These are phyloP conservation scores for Urocyon cinereoargenteus DNA, from an alignment of 2,797 vertebrate genomes.

Conservation along the genomic window DNA sequence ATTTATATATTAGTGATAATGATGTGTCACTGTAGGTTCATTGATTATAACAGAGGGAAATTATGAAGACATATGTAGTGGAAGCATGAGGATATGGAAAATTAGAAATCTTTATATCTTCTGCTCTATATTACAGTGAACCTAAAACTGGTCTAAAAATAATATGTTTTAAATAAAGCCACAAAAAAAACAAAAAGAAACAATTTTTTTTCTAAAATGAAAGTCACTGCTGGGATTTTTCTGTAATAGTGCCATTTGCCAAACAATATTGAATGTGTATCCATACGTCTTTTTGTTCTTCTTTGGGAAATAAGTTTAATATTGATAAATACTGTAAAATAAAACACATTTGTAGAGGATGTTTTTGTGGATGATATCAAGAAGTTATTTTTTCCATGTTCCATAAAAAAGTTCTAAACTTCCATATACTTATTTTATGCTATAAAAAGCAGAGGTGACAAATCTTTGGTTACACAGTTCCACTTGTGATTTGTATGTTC, in stretches of 20 bases:
- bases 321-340: constrained; percentile 2
- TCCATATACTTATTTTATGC: background rate
- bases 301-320: background rate
- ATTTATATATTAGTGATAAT: too few relatives aligned
- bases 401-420: background rate
- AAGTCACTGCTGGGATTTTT: background rate
- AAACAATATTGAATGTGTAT: background rate
- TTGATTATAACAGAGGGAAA: background rate
- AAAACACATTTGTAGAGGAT: background rate
- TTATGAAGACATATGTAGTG: background rate
- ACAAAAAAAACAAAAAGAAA: background rate
- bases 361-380: background rate
- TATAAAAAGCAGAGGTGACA: background rate
- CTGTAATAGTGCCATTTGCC: background rate
- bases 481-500: background rate
- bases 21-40: background rate
- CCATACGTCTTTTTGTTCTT: background rate
- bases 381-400: background rate
- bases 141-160: background rate
- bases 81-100: background rate
- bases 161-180: background rate
- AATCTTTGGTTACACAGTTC: background rate
- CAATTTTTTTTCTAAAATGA: background rate
- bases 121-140: background rate
- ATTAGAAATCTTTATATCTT: background rate